Base-by-base conservation (phyloP, 2,797 vertebrate species). In the Monodelphis domestica region DNA sequence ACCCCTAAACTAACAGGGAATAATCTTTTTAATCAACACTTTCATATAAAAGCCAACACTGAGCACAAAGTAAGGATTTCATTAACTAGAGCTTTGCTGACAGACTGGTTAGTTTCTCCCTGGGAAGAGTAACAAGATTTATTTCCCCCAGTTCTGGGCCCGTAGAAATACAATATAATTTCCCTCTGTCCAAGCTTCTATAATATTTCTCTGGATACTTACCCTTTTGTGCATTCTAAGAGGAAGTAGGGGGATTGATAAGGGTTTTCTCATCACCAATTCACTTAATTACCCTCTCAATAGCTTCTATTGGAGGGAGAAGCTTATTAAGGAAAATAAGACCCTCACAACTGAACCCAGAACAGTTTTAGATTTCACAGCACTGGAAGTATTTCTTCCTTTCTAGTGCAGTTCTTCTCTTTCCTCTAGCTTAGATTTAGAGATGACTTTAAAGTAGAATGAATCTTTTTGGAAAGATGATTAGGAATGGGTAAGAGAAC, bases 1-100 rank as follows among this genome's bases (percentile, higher is more conserved):
- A 54, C 50, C 45, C 91, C 30, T 96, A 94, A 95, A 90, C 94
- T 89, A 95, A 93, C 52, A 95, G 52, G 30, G 91, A 97, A 95
- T 96, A 97, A 94, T 89, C 90, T 93, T 97, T 96, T 97, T 97
- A 97, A 30, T 97, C 97, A 98, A 94, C 97, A 96, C 93, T 95
- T 98, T 94, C 78, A 28, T 91, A 98, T 97, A 96, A 97, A 97
- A 96, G 57, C 52, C 91, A 92, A 38, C 0, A 38, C 51, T 54
- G 54, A 88, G 30, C 89, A 92, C 53, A 97, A 95, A 95, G 94
- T 51, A 28, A 96, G 91, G 94, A 97, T 96, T 97, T 94, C 89
- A 91, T 91, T 97, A 95, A 96, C 78, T 53, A 96, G 93, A 91
- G 70, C 33, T 97, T 95, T 95, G 97, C 89, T 98, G 98, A 98